Evolutionary conservation across 2,113 vertebrate genomes (phyloP).

Genomic region (Trogon melanurus): DNA sequence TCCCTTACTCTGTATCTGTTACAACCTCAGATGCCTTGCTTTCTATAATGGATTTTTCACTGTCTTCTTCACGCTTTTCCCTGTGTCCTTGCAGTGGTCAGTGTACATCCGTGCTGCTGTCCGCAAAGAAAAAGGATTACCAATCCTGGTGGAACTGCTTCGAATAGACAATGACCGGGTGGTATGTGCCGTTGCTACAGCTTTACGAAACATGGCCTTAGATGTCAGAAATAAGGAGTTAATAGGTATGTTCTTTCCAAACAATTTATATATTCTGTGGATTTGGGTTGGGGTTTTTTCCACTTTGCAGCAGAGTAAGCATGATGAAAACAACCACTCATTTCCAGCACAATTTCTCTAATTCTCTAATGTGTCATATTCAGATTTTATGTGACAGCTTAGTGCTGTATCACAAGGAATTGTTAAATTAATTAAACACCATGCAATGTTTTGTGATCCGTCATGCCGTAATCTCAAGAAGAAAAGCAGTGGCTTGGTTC

Average conservation of each 20-base stretch:
- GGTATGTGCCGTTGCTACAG: conserved; percentile 97
- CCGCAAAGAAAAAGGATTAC: conserved; percentile 97
- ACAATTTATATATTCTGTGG: neutral
- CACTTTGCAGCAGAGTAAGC: neutral
- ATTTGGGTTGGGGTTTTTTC: neutral
- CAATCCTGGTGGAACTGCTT: conserved; percentile 95
- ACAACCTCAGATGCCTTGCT: neutral
- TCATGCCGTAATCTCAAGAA: conserved; percentile 3
- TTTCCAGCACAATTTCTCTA: neutral
- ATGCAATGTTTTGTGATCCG: neutral
- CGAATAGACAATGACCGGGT: conserved; percentile 99
- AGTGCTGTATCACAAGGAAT: neutral
- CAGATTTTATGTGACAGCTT: neutral
- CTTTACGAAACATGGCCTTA: conserved; percentile 98
- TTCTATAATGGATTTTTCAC: neutral
- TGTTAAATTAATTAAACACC: conserved; percentile 20
- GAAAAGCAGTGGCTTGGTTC: conserved; percentile 1
- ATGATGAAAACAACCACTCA: neutral
- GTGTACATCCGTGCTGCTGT: conserved; percentile 97
- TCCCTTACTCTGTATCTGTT: neutral
- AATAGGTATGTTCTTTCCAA: conserved; percentile 85
- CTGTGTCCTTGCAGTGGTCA: conserved; percentile 86
- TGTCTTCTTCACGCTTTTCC: neutral
- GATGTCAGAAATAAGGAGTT: conserved; percentile 98
- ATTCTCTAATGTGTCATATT: neutral